Conservation (phyloP, 2,797 vertebrate species). For the Rhabdophis nuchalis region DNA sequence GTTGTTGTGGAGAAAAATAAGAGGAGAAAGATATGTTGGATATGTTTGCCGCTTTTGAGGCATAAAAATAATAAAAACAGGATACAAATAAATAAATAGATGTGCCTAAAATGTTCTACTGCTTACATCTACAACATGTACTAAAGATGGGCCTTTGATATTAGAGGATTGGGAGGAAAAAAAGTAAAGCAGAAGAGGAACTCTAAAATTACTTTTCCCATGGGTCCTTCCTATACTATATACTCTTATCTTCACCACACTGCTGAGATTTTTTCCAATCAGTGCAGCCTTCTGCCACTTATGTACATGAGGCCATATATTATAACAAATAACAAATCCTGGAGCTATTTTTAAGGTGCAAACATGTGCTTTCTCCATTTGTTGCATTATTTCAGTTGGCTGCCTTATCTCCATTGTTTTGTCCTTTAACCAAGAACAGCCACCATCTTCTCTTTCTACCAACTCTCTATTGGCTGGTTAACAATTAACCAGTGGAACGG, state of each 20-base stretch:
- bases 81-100: not conserved
- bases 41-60: not conserved
- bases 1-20: not conserved
- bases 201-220: not conserved
- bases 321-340: not conserved
- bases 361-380: not conserved
- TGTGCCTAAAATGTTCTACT: not conserved
- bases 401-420: not conserved
- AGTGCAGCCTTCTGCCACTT: not conserved
- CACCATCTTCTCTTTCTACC: not conserved
- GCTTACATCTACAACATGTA: not conserved
- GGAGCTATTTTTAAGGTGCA: not conserved
- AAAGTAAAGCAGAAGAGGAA: not conserved
- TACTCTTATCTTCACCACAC: not conserved
- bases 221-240: not conserved
- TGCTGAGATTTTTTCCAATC: not conserved
- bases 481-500: not conserved
- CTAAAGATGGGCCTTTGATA: not conserved
- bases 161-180: not conserved
- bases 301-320: not conserved
- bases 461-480: not conserved
- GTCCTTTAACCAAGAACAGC: not conserved
- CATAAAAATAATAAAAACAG: not conserved
- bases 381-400: not conserved
- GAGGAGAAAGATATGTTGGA: not conserved